phyloP scores from a whole-genome alignment of 2,113 vertebrate species.

The Periophthalmus modestus region DNA sequence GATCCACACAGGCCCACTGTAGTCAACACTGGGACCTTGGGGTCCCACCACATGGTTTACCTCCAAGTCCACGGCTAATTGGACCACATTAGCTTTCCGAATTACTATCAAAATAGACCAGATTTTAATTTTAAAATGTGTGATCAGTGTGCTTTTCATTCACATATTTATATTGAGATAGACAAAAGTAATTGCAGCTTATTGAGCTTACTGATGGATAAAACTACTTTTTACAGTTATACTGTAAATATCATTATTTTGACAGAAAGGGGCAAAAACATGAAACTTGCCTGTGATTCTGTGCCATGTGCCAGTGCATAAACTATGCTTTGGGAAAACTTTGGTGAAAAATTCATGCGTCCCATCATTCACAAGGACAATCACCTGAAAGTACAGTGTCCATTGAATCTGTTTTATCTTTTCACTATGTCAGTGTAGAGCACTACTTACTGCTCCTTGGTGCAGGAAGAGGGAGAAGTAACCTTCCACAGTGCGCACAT shows the following conservation, averaged over 20 bases:
- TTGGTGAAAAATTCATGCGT: constrained; percentile 85
- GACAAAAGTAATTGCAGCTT: background rate
- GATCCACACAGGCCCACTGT: constrained; percentile 85
- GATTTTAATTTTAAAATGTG: background rate
- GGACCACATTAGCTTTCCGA: constrained; percentile 85
- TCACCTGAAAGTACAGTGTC: constrained; percentile 76
- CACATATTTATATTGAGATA: background rate
- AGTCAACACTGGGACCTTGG: constrained; percentile 73
- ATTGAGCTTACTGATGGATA: background rate
- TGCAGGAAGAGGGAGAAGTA: constrained; percentile 87
- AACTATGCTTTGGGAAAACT: constrained; percentile 79
- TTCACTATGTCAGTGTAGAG: background rate
- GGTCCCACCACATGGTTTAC: constrained; percentile 88
- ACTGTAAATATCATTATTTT: background rate
- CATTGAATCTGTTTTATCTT: background rate
- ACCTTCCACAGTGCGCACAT: constrained; percentile 80
- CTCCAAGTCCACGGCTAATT: constrained; percentile 92
- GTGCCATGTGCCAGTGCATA: constrained; percentile 91
- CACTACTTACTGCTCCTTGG: constrained; percentile 38
- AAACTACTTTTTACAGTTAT: background rate
- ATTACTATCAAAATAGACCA: constrained; percentile 79
- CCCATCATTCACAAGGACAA: constrained; percentile 85
- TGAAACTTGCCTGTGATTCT: constrained; percentile 84
- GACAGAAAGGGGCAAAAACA: background rate
- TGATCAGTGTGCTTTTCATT: background rate